phyloP scores from a whole-genome alignment of 2,113 vertebrate genomes.

The Catagonus wagneri region DNA sequence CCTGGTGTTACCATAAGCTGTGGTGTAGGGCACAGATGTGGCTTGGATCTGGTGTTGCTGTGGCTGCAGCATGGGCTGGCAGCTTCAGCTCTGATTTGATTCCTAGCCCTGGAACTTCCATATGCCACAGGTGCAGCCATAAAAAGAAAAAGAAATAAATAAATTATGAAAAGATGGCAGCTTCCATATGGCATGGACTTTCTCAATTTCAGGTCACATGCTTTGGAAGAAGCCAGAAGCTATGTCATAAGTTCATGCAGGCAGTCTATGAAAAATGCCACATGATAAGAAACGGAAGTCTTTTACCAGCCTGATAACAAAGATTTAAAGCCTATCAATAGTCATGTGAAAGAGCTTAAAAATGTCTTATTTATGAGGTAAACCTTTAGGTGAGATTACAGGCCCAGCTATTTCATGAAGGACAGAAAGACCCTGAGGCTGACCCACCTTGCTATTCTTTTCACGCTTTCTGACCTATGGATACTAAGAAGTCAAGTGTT shows the following conservation, averaged over 20 bases:
- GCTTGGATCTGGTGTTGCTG: too few relatives aligned
- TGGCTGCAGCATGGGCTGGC: too few relatives aligned
- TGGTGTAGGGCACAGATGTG: too few relatives aligned
- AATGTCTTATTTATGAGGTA: background rate
- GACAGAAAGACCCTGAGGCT: background rate
- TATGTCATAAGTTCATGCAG: background rate
- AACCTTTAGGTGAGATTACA: background rate
- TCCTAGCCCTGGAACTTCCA: too few relatives aligned
- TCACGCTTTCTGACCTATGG: background rate
- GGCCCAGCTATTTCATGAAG: background rate
- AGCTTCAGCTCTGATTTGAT: too few relatives aligned
- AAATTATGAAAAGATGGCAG: background rate
- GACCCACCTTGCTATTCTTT: background rate
- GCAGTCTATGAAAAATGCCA: background rate
- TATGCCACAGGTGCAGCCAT: too few relatives aligned
- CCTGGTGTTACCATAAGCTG: too few relatives aligned
- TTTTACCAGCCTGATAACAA: background rate
- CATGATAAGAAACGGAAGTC: background rate
- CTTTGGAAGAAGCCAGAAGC: background rate
- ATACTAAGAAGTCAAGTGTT: background rate
- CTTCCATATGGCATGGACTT: background rate
- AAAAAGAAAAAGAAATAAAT: too few relatives aligned
- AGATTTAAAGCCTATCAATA: background rate
- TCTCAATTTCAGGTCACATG: background rate
- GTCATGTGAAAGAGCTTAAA: background rate